A percentile compares a stretch with the other conserved stretches of the same genome.
Conservation (phyloP, 2,888 invertebrate species). For the Napeogenes sylphis region DNA sequence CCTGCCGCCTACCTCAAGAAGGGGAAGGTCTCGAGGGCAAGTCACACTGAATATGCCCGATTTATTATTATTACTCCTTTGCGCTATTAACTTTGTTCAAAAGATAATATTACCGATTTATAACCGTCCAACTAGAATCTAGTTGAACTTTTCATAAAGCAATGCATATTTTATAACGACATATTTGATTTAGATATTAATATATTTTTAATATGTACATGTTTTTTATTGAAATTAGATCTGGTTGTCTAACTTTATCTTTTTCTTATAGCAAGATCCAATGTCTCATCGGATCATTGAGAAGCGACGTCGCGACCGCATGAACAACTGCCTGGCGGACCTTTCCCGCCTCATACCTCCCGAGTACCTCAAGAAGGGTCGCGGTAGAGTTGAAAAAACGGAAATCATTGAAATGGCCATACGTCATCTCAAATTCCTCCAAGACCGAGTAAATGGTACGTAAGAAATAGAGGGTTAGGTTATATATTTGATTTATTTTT, state of each 20-base stretch:
- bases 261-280: slow-evolving; percentile 88
- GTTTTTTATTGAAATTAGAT: neutral
- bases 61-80: slow-evolving; percentile 38
- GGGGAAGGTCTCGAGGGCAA: slow-evolving; percentile 83
- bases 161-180: slow-evolving; percentile 13
- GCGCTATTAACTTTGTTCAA: neutral
- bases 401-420: slow-evolving; percentile 99
- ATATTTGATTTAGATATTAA: neutral
- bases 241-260: neutral
- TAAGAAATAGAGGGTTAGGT: slow-evolving; percentile 33
- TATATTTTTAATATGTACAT: too few species aligned
- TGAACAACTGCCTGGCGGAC: slow-evolving; percentile 98
- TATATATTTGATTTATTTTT: neutral
- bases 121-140: too few species aligned
- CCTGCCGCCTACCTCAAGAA: slow-evolving; percentile 80
- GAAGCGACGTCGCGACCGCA: slow-evolving; percentile 94
- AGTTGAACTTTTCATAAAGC: too few species aligned
- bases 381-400: slow-evolving; percentile 97
- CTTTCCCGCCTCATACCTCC: slow-evolving; percentile 94
- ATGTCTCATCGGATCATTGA: slow-evolving; percentile 99
- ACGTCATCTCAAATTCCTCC: slow-evolving; percentile 93
- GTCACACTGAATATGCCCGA: slow-evolving; percentile 66
- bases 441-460: slow-evolving; percentile 79
- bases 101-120: too few species aligned
- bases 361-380: slow-evolving; percentile 94